Evolutionary conservation across 2,113 vertebrate genomes (phyloP), one percentile per base, ranked within the genome.

Genomic region (Cercocebus atys): DNA sequence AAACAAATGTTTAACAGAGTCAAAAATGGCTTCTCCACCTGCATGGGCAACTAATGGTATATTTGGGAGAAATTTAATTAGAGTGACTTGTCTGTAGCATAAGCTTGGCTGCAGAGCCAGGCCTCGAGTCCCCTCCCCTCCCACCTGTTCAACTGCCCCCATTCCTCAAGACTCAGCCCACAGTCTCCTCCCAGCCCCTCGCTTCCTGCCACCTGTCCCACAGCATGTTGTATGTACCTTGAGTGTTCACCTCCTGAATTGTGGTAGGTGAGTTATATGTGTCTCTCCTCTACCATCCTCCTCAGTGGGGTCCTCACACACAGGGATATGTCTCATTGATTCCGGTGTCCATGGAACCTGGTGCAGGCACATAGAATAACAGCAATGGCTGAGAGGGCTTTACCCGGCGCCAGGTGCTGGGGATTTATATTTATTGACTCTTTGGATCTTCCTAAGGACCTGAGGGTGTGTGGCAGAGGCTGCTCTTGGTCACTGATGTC

Each of bases 171-270:
- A 32, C 40, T 25, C 35, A 25, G 40, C 27, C 40, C 35, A 17
- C 27, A n/a, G 2, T 22, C 61, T 61, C 8, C 59, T 64, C 55
- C 50, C 10, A 43, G 6, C 8, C n/a, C 47, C 40, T 35, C 6
- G 4, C 10, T 13, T 35, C 32, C 57, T 8, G 50, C 17, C 3
- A 0, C 14, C 20, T 4, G 0, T 32, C 55, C 55, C 27, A 2
- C 0, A 0, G 20, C 5, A 23, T 30, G 32, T 52, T 13, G 18
- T 38, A 8, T 1, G 11, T 7, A 25, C 30, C 43, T 68, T 0
- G 3, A 27, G 50, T 52, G 50, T 23, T 55, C 82, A 11, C 38
- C 45, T 68, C 73, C 86, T 66, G 45, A 50, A 25, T 38, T 17
- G 22, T 5, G 2, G 22, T 11, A 10, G 38, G 59, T 35, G 38